Base-by-base conservation (phyloP, 2,797 vertebrate genomes). In the Ispidina lecontei region DNA sequence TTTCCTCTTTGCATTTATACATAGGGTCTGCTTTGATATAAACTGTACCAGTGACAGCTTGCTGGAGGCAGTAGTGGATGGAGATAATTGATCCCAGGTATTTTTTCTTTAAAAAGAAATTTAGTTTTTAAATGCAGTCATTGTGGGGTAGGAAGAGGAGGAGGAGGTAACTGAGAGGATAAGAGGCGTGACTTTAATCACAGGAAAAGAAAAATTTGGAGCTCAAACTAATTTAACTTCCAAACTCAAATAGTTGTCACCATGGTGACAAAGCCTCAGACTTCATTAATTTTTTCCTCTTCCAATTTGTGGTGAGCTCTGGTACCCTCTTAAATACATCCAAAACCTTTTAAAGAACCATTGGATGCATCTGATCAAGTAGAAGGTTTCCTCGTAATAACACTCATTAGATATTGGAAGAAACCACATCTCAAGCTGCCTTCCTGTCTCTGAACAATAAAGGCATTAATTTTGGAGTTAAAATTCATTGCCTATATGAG, bases 201-300 rank as follows among this genome's bases (percentile, higher is more conserved):
- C 89, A 94, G 91, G 82, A 92, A 95, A 94, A 92, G 70, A 90
- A 86, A 82, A 91, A 87, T 41, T 72, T 87, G 81, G 69, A 93
- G 69, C 82, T 89, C 55, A 69, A 89, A 80, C 54, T 77, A 74
- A 77, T 19, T 35, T 62, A 80, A 41, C 75, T 93, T 91, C 72
- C 72, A 92, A 92, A 94, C 55, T 87, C 65, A 95, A 76, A 90
- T 68, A 46, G 65, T 80, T 59, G 58, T 95, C 89, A 91, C 89
- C 72, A 92, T 91, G 69, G 89, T 80, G 87, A 95, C 72, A 87
- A 91, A 93, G 72, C 89, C 89, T 91, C 81, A 77, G 51, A 82
- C 84, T 93, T 87, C 65, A 62, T 64, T 68, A 73, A 70, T 67
- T 73, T 84, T 93, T 95, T 87, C 78, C 72, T 89, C 22, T 87